Conservation (phyloP, 1,140 invertebrate genomes). For the Danaus plexippus region DNA sequence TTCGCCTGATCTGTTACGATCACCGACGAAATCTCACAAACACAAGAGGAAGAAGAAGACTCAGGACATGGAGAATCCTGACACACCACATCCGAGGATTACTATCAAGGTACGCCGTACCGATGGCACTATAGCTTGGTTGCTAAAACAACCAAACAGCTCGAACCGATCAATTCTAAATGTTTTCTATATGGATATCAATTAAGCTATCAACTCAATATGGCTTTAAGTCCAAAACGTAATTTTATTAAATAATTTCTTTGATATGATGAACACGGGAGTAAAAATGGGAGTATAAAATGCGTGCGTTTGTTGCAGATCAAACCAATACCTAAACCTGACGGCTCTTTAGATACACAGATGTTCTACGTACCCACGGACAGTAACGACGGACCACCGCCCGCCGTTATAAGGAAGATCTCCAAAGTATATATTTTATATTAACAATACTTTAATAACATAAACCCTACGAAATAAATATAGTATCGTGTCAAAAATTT, state of each 20-base stretch:
- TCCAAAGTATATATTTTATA: constrained; percentile 37
- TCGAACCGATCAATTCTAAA: no score
- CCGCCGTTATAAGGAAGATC: constrained; percentile 58
- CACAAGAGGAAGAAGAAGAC: constrained; percentile 82
- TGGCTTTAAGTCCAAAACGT: background rate
- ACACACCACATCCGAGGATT: constrained; percentile 79
- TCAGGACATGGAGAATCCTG: constrained; percentile 76
- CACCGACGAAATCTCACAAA: constrained; percentile 76
- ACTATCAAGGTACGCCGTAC: constrained; percentile 77
- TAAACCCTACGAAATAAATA: constrained; percentile 4
- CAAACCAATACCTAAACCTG: constrained; percentile 84
- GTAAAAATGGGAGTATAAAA: background rate
- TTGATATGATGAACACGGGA: background rate
- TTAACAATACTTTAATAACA: constrained; percentile 1
- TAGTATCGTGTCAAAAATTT: constrained; percentile 7
- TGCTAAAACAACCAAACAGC: background rate
- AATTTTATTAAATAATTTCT: background rate
- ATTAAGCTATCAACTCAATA: background rate
- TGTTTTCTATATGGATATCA: background rate
- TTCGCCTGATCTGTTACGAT: constrained; percentile 75
- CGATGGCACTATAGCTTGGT: background rate
- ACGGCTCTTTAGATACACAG: constrained; percentile 78
- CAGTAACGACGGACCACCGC: constrained; percentile 77
- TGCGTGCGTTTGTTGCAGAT: constrained; percentile 71
- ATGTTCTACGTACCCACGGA: constrained; percentile 81